Percentiles rank a stretch among this genome's conserved stretches.
Conservation (phyloP, 1,140 invertebrate genomes). For the Coelopa frigida region DNA sequence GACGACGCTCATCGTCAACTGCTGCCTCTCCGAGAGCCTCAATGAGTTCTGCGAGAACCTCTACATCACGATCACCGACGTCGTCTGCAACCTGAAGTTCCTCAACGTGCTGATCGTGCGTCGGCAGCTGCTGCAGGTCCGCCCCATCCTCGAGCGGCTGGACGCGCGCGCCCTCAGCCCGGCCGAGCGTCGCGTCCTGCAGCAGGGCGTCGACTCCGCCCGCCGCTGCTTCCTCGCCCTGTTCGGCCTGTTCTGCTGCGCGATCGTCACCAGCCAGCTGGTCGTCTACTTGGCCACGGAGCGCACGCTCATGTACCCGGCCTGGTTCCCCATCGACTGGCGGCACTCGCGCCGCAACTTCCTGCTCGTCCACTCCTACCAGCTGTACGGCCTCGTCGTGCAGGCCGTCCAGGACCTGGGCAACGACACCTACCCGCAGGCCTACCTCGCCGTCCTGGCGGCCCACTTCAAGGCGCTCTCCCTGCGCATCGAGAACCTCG, state of each 20-base stretch:
- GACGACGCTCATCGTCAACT: constrained; percentile 5
- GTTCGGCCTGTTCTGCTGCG: background rate
- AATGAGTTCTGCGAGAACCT: constrained; percentile 24
- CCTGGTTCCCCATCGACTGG: constrained; percentile 31
- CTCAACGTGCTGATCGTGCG: constrained; percentile 12
- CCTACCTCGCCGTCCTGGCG: constrained; percentile 25
- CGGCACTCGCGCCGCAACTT: background rate
- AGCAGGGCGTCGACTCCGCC: constrained; percentile 5
- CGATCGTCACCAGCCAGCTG: constrained; percentile 6
- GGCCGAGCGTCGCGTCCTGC: constrained; percentile 8
- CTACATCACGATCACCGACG: constrained; percentile 13
- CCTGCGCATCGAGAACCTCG: constrained; percentile 14
- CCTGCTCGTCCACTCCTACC: constrained; percentile 4
- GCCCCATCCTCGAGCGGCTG: constrained; percentile 14
- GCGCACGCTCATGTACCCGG: constrained; percentile 17
- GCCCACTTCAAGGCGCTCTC: constrained; percentile 27
- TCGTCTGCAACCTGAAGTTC: constrained; percentile 20
- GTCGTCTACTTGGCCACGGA: constrained; percentile 14
- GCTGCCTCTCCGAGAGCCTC: constrained; percentile 15
- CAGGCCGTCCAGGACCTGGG: constrained; percentile 2
- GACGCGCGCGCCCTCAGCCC: constrained; percentile 13
- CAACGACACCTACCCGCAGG: constrained; percentile 23
- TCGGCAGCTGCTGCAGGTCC: constrained; percentile 10
- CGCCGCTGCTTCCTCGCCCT: background rate
- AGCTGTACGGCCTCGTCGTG: background rate